Conservation (phyloP, 30 jellyfish, hydroid and myxozoan genomes). For the Hydractinia symbiolongicarpus region DNA sequence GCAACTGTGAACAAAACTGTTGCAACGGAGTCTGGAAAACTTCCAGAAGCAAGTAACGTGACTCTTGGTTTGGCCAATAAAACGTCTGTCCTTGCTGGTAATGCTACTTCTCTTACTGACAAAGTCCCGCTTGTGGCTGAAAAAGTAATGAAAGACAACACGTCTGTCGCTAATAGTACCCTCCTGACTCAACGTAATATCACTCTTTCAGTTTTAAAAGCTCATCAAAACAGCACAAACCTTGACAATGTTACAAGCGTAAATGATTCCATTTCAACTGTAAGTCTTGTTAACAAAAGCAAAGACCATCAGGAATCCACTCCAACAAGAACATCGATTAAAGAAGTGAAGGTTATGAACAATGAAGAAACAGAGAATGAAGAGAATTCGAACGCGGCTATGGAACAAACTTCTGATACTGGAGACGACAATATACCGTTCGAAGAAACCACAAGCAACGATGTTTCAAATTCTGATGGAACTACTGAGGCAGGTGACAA, state of each 20-base stretch:
- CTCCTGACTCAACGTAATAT: neutral
- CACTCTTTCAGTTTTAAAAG: neutral
- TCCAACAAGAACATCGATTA: neutral
- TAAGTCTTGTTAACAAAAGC: neutral
- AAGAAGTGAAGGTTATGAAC: slow-evolving; percentile 6
- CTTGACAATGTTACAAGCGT: neutral
- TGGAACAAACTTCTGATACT: neutral
- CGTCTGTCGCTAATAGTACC: neutral
- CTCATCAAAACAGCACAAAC: neutral
- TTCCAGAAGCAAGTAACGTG: neutral
- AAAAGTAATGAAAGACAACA: neutral
- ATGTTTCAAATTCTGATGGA: neutral
- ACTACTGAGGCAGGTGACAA: slow-evolving; percentile 21
- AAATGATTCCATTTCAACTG: neutral
- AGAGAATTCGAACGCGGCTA: neutral
- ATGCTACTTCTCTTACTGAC: neutral
- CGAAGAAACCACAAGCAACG: neutral
- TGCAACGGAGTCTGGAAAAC: neutral
- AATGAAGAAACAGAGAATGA: neutral
- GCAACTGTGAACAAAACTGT: neutral
- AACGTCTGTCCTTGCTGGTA: neutral
- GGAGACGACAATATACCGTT: neutral
- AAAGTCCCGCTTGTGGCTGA: slow-evolving; percentile 5
- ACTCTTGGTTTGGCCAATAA: neutral
- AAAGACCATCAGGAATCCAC: neutral